A percentile compares a stretch with the other conserved stretches of the same genome.
phyloP scores from a whole-genome alignment of 2,888 invertebrate species.

The Amblyteles armatorius region DNA sequence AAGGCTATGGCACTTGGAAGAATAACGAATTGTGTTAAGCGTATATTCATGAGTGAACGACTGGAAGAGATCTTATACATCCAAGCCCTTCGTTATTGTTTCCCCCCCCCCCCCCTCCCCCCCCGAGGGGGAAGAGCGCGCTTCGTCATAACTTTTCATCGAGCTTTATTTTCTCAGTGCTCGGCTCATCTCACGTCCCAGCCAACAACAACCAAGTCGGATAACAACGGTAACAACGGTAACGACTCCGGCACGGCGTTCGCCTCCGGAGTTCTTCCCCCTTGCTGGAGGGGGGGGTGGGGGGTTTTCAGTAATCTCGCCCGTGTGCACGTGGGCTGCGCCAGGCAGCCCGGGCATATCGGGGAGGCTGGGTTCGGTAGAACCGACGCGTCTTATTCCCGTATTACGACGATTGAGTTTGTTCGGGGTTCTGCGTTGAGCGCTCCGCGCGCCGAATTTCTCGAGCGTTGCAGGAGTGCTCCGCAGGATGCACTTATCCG shows the following conservation, averaged over 20 bases:
- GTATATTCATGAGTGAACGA: conserved; percentile 42
- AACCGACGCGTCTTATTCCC: conserved; percentile 54
- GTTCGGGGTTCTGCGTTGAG: conserved; percentile 43
- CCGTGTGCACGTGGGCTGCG: conserved; percentile 4
- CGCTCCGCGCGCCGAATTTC: conserved; percentile 46
- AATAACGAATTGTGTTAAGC: conserved; percentile 22
- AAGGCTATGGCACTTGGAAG: background rate
- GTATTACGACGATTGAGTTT: conserved; percentile 65
- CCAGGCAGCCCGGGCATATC: conserved; percentile 45
- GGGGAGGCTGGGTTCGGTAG: conserved; percentile 22
- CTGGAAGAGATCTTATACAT: background rate
- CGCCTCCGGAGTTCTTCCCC: conserved; percentile 3
- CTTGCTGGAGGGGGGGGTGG: background rate
- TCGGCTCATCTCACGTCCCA: conserved; percentile 34
- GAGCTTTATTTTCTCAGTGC: conserved; percentile 35
- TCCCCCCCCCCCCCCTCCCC: background rate
- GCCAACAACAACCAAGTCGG: conserved; percentile 11
- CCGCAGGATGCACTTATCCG: conserved; percentile 54
- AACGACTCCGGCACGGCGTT: conserved; percentile 15
- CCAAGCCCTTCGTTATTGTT: background rate
- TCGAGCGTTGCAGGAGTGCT: conserved; percentile 25
- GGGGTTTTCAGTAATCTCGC: background rate
- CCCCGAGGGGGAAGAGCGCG: background rate
- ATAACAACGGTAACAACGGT: conserved; percentile 43
- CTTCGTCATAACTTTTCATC: background rate